A percentile compares a stretch with the other conserved stretches of the same genome.
Conservation (phyloP, 2,888 invertebrate genomes). For the Sesia bembeciformis region DNA sequence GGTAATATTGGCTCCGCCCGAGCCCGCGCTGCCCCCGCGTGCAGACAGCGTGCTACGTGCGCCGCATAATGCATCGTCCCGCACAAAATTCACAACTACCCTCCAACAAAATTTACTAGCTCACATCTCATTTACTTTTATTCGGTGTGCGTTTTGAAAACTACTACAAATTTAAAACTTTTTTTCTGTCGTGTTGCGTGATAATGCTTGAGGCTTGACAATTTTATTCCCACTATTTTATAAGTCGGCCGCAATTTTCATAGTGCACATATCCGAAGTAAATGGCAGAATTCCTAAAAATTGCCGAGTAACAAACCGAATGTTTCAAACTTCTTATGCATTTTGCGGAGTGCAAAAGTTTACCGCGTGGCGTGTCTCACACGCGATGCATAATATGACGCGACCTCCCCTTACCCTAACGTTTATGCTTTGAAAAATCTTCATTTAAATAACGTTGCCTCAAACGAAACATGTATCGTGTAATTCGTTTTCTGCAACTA, state of each 20-base stretch:
- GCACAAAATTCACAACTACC: conserved; percentile 71
- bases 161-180: conserved; percentile 22
- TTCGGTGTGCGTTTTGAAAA: conserved; percentile 41
- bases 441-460: conserved; percentile 48
- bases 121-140: conserved; percentile 67
- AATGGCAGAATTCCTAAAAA: background rate
- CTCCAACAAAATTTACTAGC: conserved; percentile 61
- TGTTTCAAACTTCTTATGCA: conserved; percentile 53
- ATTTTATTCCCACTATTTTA: background rate
- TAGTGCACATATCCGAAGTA: background rate
- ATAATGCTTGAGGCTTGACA: conserved; percentile 2
- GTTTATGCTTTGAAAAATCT: conserved; percentile 8
- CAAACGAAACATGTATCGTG: conserved; percentile 7
- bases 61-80: conserved; percentile 63
- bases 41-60: conserved; percentile 67
- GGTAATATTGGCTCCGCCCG: conserved; percentile 26
- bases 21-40: conserved; percentile 27
- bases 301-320: conserved; percentile 16
- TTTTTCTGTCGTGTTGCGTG: conserved; percentile 15
- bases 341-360: conserved; percentile 63
- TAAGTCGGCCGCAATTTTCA: too few species aligned
- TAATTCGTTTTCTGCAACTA: too few species aligned
- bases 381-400: conserved; percentile 44
- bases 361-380: conserved; percentile 39
- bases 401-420: conserved; percentile 36